phyloP scores from a whole-genome alignment of 1,140 invertebrate species.

The Magallana angulata region DNA sequence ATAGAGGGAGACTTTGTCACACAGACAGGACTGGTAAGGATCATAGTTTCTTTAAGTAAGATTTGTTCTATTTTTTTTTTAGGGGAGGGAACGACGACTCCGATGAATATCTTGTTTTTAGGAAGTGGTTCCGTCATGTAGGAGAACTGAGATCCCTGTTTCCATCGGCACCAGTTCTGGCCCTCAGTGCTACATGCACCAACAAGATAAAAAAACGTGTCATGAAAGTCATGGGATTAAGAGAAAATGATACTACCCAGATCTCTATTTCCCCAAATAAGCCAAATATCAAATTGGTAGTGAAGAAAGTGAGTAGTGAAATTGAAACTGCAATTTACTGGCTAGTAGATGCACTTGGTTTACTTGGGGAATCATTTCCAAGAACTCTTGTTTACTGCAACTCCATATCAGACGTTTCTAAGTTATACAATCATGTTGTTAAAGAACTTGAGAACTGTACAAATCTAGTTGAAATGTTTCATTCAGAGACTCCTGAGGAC shows the following conservation, averaged over 20 bases:
- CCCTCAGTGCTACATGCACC: constrained; percentile 43
- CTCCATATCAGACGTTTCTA: constrained; percentile 32
- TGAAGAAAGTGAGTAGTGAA: constrained; percentile 26
- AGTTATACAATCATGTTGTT: constrained; percentile 28
- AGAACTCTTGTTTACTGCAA: constrained; percentile 43
- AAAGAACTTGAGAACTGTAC: constrained; percentile 10
- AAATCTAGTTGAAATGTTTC: constrained; percentile 44
- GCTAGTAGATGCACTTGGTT: constrained; percentile 37
- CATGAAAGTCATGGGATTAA: neutral
- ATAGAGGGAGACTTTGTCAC: too few species aligned
- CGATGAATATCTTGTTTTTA: neutral
- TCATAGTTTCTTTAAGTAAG: too few species aligned
- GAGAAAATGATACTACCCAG: neutral
- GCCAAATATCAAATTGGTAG: constrained; percentile 40
- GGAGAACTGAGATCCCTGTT: constrained; percentile 39
- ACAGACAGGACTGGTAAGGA: too few species aligned
- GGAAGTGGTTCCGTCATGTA: constrained; percentile 20
- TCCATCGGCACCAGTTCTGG: constrained; percentile 3
- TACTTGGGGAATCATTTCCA: constrained; percentile 13
- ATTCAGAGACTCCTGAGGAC: constrained; percentile 43
- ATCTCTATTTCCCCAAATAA: constrained; percentile 37
- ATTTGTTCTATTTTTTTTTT: too few species aligned
- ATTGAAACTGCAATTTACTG: constrained; percentile 23
- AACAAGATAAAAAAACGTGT: constrained; percentile 21
- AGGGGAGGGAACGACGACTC: too few species aligned